Percentiles rank a stretch among this genome's conserved stretches.
phyloP scores from a whole-genome alignment of 2,797 vertebrate species.

The Squalus acanthias region DNA sequence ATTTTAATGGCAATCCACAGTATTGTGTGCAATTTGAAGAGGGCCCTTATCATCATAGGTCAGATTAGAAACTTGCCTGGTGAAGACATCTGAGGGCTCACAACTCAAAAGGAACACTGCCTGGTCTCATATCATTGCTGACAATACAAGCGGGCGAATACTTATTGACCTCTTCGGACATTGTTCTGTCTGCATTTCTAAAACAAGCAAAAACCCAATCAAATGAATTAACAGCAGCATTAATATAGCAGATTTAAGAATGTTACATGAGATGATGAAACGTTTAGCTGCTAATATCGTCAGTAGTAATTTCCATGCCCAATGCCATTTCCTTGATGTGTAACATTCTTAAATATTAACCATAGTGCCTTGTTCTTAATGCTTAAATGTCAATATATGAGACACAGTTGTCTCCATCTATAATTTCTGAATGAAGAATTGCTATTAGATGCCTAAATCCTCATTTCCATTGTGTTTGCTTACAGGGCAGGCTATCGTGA shows the following conservation, averaged over 20 bases:
- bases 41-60: too few species aligned
- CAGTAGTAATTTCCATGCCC: not conserved
- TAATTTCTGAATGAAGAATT: too few species aligned
- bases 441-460: rapidly evolving
- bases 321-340: not conserved
- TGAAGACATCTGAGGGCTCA: too few species aligned
- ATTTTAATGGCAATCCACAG: too few species aligned
- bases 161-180: not conserved
- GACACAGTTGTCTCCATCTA: rapidly evolving
- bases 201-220: constrained; percentile 27
- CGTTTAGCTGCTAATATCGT: not conserved
- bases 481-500: not conserved
- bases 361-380: constrained; percentile 27
- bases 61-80: too few species aligned
- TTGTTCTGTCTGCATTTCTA: not conserved
- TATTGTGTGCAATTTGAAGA: too few species aligned
- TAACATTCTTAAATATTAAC: not conserved
- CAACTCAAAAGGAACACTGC: too few species aligned
- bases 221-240: too few species aligned
- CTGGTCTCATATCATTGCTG: not conserved
- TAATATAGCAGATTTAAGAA: too few species aligned
- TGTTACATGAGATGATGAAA: not conserved
- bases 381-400: rapidly evolving
- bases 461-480: not conserved
- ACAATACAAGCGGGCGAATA: not conserved